phyloP scores from a whole-genome alignment of 2,797 vertebrate species.

The Ptychobarbus kaznakovi region DNA sequence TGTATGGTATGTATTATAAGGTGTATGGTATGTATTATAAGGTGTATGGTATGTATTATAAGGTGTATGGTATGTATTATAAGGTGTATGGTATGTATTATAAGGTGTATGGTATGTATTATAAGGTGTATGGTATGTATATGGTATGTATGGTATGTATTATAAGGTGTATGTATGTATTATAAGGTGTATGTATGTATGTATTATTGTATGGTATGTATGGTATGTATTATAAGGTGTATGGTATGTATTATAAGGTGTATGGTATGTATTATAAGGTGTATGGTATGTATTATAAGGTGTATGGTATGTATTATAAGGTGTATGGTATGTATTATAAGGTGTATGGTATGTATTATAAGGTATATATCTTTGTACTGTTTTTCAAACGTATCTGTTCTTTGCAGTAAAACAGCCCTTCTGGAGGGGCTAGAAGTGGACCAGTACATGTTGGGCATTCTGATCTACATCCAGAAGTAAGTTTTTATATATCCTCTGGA shows the following conservation, averaged over 20 bases:
- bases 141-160: too few species aligned
- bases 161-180: background rate
- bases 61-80: background rate
- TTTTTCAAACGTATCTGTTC: background rate
- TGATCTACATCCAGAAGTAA: constrained; percentile 96
- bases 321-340: too few species aligned
- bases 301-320: background rate
- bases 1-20: background rate
- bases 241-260: background rate
- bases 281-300: background rate
- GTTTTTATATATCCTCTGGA: constrained; percentile 52
- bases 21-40: too few species aligned
- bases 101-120: background rate
- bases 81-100: background rate
- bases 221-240: too few species aligned
- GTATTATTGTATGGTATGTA: too few species aligned
- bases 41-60: too few species aligned
- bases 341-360: background rate
- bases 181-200: too few species aligned
- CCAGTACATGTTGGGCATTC: constrained; percentile 96
- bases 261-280: too few species aligned
- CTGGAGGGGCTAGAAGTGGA: constrained; percentile 95
- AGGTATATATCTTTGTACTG: background rate
- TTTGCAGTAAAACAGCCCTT: constrained; percentile 90
- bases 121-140: too few species aligned